Evolutionary conservation across 2,888 invertebrate species (phyloP).

Genomic region (Phyllotreta cruciferae): DNA sequence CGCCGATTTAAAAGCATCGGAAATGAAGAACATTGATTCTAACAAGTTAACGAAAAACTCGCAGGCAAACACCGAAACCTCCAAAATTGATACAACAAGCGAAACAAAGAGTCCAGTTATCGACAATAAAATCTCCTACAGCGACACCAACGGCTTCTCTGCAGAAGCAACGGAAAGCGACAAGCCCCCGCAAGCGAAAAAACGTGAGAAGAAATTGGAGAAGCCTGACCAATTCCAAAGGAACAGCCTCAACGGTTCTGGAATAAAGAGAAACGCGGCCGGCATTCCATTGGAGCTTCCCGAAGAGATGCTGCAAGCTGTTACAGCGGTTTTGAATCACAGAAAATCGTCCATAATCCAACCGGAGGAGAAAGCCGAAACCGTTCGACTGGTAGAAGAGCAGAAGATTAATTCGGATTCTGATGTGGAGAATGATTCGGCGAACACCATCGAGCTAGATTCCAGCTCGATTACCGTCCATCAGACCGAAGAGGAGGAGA

Average conservation of each 20-base stretch:
- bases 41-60: slow-evolving; percentile 55
- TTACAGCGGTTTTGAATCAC: slow-evolving; percentile 72
- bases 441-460: slow-evolving; percentile 75
- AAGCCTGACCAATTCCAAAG: slow-evolving; percentile 52
- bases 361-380: too few relatives aligned
- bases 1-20: slow-evolving; percentile 55
- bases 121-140: too few relatives aligned
- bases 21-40: slow-evolving; percentile 56
- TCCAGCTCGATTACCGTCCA: slow-evolving; percentile 78
- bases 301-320: slow-evolving; percentile 75
- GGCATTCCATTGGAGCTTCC: slow-evolving; percentile 76
- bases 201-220: slow-evolving; percentile 58
- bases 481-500: slow-evolving; percentile 70
- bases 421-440: slow-evolving; percentile 62
- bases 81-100: too few relatives aligned
- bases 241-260: slow-evolving; percentile 64
- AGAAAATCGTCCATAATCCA: slow-evolving; percentile 63
- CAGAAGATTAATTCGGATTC: slow-evolving; percentile 59
- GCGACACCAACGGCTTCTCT: too few relatives aligned
- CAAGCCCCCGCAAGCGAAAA: slow-evolving; percentile 59
- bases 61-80: slow-evolving; percentile 1
- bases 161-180: too few relatives aligned
- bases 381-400: too few relatives aligned
- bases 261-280: slow-evolving; percentile 67
- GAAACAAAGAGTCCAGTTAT: too few relatives aligned